phyloP scores from a whole-genome alignment of 53 echinoderm and acorn worm genomes.

The Echinometra lucunter region DNA sequence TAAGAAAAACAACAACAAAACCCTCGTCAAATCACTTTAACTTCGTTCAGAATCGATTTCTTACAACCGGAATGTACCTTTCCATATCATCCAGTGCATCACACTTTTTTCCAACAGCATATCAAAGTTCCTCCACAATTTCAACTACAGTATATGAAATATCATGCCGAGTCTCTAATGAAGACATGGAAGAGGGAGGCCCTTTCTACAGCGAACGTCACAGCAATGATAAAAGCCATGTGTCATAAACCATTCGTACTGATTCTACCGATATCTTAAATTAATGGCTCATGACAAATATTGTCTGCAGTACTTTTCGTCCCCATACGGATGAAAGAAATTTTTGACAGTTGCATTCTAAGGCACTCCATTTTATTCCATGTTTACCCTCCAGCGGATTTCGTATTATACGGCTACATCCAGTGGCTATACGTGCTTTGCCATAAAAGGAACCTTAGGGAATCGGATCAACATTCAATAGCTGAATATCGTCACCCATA shows the following conservation, averaged over 20 bases:
- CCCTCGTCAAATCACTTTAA: neutral
- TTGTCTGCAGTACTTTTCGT: conserved; percentile 34
- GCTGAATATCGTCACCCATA: neutral
- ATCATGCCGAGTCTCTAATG: neutral
- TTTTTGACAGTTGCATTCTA: conserved; percentile 31
- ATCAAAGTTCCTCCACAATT: neutral
- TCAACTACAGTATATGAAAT: neutral
- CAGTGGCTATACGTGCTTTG: neutral
- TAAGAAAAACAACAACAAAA: neutral
- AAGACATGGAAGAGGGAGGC: neutral
- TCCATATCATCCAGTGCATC: neutral
- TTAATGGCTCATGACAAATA: conserved; percentile 23
- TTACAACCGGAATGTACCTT: neutral
- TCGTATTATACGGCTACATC: neutral
- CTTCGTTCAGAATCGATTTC: neutral
- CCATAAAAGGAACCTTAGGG: neutral
- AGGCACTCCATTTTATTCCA: neutral
- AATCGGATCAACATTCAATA: conserved; percentile 22
- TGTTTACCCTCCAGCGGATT: neutral
- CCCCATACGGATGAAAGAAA: neutral
- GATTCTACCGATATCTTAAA: conserved; percentile 1
- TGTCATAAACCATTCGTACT: conserved; percentile 15
- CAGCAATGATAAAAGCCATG: conserved; percentile 1
- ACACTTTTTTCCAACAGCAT: neutral
- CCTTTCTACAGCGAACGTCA: neutral